Evolutionary conservation across 2,888 invertebrate species (phyloP).

Genomic region (Aricia artaxerxes): DNA sequence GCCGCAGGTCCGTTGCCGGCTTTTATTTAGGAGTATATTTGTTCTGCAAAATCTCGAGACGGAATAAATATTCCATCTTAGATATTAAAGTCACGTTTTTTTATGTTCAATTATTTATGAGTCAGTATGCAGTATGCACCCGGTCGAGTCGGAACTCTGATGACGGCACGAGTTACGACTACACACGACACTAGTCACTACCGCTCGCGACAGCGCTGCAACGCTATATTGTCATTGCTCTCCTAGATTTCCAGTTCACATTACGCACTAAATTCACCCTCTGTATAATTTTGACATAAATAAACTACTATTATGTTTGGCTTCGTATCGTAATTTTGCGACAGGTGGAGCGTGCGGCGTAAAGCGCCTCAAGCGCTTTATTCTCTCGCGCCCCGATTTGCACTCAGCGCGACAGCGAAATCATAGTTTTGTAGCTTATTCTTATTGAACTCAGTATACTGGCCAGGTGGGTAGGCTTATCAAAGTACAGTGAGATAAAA

Average conservation of each 20-base stretch:
- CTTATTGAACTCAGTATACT: not conserved
- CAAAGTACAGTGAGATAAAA: not conserved
- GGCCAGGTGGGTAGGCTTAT: not conserved
- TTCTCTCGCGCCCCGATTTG: not conserved
- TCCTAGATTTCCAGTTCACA: not conserved
- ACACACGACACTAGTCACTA: conserved; percentile 10
- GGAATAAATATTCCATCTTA: not conserved
- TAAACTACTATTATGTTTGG: not conserved
- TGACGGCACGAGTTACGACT: not conserved
- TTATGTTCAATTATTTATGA: not conserved
- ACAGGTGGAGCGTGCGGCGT: not conserved
- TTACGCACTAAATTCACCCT: not conserved
- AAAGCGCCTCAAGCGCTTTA: conserved; percentile 26
- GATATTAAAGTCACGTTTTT: not conserved
- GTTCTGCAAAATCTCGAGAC: too few relatives aligned
- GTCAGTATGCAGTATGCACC: not conserved
- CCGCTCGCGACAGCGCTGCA: not conserved
- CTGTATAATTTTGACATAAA: too few relatives aligned
- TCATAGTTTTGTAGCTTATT: not conserved
- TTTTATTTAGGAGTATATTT: too few relatives aligned
- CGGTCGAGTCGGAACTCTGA: not conserved
- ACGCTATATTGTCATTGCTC: not conserved
- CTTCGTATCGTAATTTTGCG: not conserved
- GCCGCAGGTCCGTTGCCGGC: too few relatives aligned
- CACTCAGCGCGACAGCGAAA: conserved; percentile 25